Percentiles rank a stretch among this genome's conserved stretches.
phyloP scores from a whole-genome alignment of 2,113 vertebrate species.

The Anarhynchus alexandrinus region DNA sequence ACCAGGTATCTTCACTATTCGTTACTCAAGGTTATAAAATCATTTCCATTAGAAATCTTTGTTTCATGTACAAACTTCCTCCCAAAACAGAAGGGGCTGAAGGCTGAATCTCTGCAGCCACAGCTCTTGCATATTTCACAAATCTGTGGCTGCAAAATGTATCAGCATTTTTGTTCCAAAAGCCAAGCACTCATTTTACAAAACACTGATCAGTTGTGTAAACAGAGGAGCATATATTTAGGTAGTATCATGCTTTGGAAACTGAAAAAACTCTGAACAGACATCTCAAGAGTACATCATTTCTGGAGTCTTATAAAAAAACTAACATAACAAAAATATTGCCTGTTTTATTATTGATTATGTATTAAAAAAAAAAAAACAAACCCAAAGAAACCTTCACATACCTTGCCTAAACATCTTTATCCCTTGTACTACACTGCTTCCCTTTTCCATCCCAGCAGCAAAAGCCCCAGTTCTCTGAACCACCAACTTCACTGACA shows the following conservation, averaged over 20 bases:
- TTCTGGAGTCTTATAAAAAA: not conserved
- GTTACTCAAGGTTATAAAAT: not conserved
- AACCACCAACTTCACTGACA: not conserved
- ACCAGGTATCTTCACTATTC: not conserved
- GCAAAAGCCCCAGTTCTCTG: not conserved
- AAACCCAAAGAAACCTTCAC: not conserved
- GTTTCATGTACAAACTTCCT: not conserved
- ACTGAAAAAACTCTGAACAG: not conserved
- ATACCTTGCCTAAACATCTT: not conserved
- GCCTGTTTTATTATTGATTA: not conserved
- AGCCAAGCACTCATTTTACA: not conserved
- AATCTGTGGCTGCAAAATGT: not conserved
- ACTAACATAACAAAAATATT: not conserved
- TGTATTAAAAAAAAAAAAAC: not conserved
- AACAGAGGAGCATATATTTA: not conserved
- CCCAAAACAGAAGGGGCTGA: not conserved
- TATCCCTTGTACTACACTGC: not conserved
- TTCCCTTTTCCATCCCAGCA: not conserved
- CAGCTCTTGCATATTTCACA: not conserved
- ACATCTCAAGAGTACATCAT: not conserved
- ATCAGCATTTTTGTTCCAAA: conserved; percentile 3
- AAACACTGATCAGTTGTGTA: conserved; percentile 12
- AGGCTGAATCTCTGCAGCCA: not conserved
- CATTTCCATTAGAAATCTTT: not conserved
- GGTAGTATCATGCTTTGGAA: not conserved